Evolutionary conservation across 2,113 vertebrate genomes (phyloP).

Genomic region (Pholis gunnellus): DNA sequence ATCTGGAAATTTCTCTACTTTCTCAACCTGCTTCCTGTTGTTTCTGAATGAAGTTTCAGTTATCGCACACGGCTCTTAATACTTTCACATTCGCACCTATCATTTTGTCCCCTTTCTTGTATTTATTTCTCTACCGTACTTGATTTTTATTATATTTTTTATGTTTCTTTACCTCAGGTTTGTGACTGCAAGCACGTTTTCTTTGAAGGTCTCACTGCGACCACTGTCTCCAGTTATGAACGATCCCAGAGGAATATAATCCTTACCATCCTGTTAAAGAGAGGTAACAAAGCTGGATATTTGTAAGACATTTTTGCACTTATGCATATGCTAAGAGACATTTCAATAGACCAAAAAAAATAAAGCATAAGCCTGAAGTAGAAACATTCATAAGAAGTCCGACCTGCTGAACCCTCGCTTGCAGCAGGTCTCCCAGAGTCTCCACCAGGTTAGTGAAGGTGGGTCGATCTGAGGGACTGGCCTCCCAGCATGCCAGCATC

Average conservation of each 20-base stretch:
- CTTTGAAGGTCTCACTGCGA: constrained; percentile 35
- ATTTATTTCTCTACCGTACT: background rate
- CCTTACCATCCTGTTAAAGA: constrained; percentile 71
- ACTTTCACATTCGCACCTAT: constrained; percentile 25
- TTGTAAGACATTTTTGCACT: background rate
- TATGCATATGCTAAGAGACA: background rate
- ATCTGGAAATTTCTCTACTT: constrained; percentile 16
- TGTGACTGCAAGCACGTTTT: constrained; percentile 69
- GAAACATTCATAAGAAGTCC: background rate
- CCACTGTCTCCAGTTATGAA: constrained; percentile 25
- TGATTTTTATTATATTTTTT: background rate
- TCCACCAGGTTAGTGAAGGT: constrained; percentile 89
- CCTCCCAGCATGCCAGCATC: constrained; percentile 94
- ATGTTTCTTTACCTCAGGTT: constrained; percentile 68
- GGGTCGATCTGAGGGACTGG: constrained; percentile 87
- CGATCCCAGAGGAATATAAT: constrained; percentile 74
- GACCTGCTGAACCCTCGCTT: constrained; percentile 91
- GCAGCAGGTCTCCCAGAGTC: constrained; percentile 91
- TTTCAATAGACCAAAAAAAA: background rate
- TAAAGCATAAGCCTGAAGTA: background rate
- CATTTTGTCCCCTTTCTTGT: background rate
- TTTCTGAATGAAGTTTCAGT: constrained; percentile 10
- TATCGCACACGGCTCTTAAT: background rate
- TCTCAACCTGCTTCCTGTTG: constrained; percentile 31
- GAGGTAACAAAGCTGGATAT: background rate